These are phyloP conservation scores for Etheostoma nigrum DNA, from an alignment of 2,797 vertebrate species.

Conservation along the genomic window DNA sequence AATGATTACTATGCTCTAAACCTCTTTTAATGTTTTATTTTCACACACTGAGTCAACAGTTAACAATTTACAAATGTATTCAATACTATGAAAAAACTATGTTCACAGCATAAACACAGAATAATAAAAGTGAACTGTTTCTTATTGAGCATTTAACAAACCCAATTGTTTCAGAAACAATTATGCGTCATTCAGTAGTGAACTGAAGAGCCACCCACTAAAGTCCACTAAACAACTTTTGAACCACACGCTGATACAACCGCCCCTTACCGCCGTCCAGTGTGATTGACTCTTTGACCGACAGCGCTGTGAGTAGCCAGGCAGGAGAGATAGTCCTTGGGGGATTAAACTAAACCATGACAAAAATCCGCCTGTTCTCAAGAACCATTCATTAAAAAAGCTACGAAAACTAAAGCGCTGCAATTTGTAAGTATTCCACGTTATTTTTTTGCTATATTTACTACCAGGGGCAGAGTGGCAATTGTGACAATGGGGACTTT, in stretches of 20 bases:
- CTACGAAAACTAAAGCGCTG: too few relatives aligned
- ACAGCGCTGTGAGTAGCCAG: conserved; percentile 12
- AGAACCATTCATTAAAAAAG: too few relatives aligned
- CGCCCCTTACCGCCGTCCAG: neutral
- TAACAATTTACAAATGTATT: neutral
- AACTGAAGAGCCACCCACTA: neutral
- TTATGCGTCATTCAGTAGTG: neutral
- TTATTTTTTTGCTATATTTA: too few relatives aligned
- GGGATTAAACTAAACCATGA: neutral
- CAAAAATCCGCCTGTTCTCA: neutral
- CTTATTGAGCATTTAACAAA: neutral
- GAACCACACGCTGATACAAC: neutral
- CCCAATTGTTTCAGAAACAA: neutral
- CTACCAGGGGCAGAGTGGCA: too few relatives aligned
- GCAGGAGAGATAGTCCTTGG: neutral
- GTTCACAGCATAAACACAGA: neutral
- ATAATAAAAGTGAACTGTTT: neutral
- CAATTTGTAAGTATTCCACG: too few relatives aligned
- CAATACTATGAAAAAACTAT: neutral
- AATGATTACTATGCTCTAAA: neutral
- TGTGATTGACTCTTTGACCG: conserved; percentile 6
- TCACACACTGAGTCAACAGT: conserved; percentile 7
- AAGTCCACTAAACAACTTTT: neutral
- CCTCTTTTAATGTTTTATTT: conserved; percentile 7
- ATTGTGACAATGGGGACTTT: too few relatives aligned